Evolutionary conservation across 2,888 invertebrate species (phyloP).

Genomic region (Caenorhabditis sp.): DNA sequence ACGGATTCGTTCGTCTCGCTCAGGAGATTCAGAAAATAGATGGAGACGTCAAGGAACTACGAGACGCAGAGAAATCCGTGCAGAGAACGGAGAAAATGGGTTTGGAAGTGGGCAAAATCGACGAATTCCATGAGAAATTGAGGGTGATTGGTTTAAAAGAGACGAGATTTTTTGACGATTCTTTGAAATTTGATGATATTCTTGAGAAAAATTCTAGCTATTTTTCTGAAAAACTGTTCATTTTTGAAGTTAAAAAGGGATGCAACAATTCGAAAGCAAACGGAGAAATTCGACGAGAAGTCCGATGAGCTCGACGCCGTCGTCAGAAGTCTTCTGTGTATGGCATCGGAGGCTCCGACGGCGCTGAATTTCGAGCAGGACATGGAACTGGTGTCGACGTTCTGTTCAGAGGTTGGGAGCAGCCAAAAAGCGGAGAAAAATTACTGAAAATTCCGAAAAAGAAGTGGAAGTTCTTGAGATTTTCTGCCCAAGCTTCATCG

Average conservation of each 20-base stretch:
- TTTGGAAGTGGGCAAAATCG: slow-evolving; percentile 26
- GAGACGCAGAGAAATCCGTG: not conserved
- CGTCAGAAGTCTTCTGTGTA: slow-evolving; percentile 18
- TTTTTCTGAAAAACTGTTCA: no score
- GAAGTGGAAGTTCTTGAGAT: no score
- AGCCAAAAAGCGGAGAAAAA: not conserved
- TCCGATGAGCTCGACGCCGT: slow-evolving; percentile 25
- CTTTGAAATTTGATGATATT: no score
- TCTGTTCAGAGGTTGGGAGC: slow-evolving; percentile 31
- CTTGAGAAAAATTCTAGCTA: no score
- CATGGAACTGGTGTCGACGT: not conserved
- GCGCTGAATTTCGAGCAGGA: slow-evolving; percentile 47
- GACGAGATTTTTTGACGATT: not conserved
- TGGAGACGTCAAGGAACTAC: slow-evolving; percentile 25
- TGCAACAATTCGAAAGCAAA: slow-evolving; percentile 29
- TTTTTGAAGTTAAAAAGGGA: slow-evolving; percentile 43
- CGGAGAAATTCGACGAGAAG: slow-evolving; percentile 48
- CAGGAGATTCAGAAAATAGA: slow-evolving; percentile 49
- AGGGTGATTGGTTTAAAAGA: slow-evolving; percentile 12
- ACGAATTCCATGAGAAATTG: slow-evolving; percentile 34
- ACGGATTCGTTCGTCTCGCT: slow-evolving; percentile 16
- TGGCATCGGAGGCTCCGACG: slow-evolving; percentile 28
- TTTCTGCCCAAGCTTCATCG: no score
- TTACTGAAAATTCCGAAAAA: not conserved
- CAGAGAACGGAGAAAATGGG: slow-evolving; percentile 16